phyloP scores from a whole-genome alignment of 2,113 vertebrate genomes.

The Scomber colias region DNA sequence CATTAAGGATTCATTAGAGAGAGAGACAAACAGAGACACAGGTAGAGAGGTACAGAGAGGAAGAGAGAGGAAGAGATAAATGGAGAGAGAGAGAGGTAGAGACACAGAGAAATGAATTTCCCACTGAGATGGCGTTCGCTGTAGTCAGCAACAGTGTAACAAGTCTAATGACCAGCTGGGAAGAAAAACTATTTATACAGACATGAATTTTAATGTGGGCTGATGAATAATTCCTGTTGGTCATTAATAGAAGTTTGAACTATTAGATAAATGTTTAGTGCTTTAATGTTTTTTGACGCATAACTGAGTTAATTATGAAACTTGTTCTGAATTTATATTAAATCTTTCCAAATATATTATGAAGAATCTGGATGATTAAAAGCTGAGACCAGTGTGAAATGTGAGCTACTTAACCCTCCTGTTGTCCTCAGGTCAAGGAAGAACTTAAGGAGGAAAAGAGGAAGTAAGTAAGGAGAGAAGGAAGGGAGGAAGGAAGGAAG shows the following conservation, averaged over 20 bases:
- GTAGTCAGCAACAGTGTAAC: conserved; percentile 7
- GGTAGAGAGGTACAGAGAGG: not conserved
- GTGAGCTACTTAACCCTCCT: too few species aligned
- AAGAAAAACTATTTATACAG: not conserved
- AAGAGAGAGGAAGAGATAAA: not conserved
- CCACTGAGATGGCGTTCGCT: conserved; percentile 26
- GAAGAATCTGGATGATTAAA: not conserved
- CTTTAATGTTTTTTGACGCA: too few species aligned
- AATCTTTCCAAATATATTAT: too few species aligned
- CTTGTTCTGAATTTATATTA: too few species aligned
- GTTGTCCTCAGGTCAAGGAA: too few species aligned
- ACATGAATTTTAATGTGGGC: not conserved
- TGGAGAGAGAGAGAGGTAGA: not conserved
- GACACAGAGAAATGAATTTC: conserved; percentile 47
- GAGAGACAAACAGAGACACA: conserved; percentile 3
- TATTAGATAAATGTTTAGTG: too few species aligned
- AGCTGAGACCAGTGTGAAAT: not conserved
- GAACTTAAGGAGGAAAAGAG: too few species aligned
- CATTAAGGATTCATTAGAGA: conserved; percentile 57
- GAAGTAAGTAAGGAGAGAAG: too few species aligned
- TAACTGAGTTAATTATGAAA: too few species aligned
- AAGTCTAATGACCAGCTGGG: not conserved
- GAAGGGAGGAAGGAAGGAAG: too few species aligned
- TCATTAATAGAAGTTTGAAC: not conserved
- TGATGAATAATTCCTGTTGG: not conserved